Evolutionary conservation across 2,113 vertebrate species (phyloP), one percentile per base, ranked within the genome.

Genomic region (Cebidichthys violaceus): DNA sequence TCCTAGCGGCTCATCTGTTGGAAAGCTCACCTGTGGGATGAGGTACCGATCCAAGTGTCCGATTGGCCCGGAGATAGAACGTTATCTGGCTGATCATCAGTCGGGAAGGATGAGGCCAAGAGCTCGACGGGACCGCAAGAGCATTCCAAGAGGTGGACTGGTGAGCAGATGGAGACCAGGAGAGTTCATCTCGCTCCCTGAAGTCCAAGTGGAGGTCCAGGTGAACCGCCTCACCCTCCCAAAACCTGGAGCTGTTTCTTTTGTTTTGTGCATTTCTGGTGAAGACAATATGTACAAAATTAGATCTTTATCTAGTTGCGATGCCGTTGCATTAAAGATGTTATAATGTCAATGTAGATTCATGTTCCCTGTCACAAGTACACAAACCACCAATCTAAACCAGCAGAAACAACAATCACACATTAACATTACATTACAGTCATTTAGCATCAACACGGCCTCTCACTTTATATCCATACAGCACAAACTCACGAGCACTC

Each of bases 71-170:
- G 82, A 91, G 93, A 93, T 94, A 15, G 31, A 94, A 94, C 87
- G 93, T 88, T 92, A 90, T 94, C 95, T 96, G 96, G 96, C 94
- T 82, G 84, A 90, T 96, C 95, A 95, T 96, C 95, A 96, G 93
- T 96, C 94, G 75, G 39, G 52, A 18, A 60, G 62, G 70, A 88
- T 10, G 85, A 78, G 73, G 89, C 92, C 89, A 92, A 81, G 77
- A 47, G 33, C 66, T 37, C 22, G 27, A 71, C 4, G 67, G 84
- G 85, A 90, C 86, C 92, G 89, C 90, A 82, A 84, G 85, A 90
- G 91, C 91, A 81, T 93, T 93, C 89, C 87, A 83, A 1, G 27
- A 83, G 72, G 73, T 92, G 87, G 89, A 89, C 88, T 95, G 95
- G 83, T 92, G 90, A 89, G 87, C 95, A 97, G 95, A 96, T 96